Conservation (phyloP, 2,797 vertebrate genomes). For the Poeciliopsis infans region DNA sequence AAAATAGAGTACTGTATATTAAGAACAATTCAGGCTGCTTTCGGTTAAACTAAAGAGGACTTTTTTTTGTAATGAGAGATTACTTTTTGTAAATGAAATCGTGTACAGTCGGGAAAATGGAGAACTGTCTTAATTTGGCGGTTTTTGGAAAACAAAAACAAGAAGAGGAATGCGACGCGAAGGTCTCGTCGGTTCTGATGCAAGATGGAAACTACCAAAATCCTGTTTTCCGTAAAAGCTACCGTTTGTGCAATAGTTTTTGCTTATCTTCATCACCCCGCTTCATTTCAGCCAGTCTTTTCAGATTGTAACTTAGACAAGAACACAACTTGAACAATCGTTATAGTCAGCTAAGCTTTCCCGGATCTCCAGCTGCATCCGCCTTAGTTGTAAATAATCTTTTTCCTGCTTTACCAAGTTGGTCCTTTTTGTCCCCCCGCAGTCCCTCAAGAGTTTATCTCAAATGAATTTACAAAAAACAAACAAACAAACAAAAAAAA, state of each 20-base stretch:
- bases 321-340: slow-evolving; percentile 42
- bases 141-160: slow-evolving; percentile 82
- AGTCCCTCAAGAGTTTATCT: slow-evolving; percentile 47
- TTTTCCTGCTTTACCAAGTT: slow-evolving; percentile 81
- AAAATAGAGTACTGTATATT: slow-evolving; percentile 77
- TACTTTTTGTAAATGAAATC: slow-evolving; percentile 87
- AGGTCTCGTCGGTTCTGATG: slow-evolving; percentile 29
- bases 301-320: slow-evolving; percentile 41
- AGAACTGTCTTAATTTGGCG: slow-evolving; percentile 81
- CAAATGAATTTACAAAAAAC: slow-evolving; percentile 42
- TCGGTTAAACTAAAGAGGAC: slow-evolving; percentile 68
- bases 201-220: slow-evolving; percentile 62
- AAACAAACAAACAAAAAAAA: neutral
- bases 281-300: slow-evolving; percentile 49
- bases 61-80: slow-evolving; percentile 79
- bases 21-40: slow-evolving; percentile 77
- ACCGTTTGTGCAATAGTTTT: slow-evolving; percentile 75
- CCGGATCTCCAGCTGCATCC: slow-evolving; percentile 83
- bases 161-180: slow-evolving; percentile 26
- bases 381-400: slow-evolving; percentile 96
- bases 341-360: slow-evolving; percentile 49
- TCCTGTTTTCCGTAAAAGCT: slow-evolving; percentile 61
- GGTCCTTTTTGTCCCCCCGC: slow-evolving; percentile 1
- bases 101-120: slow-evolving; percentile 79
- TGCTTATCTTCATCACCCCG: slow-evolving; percentile 51